These are phyloP conservation scores for Dryoscopus gambensis DNA, from an alignment of 2,113 vertebrate species.

Conservation along the genomic window DNA sequence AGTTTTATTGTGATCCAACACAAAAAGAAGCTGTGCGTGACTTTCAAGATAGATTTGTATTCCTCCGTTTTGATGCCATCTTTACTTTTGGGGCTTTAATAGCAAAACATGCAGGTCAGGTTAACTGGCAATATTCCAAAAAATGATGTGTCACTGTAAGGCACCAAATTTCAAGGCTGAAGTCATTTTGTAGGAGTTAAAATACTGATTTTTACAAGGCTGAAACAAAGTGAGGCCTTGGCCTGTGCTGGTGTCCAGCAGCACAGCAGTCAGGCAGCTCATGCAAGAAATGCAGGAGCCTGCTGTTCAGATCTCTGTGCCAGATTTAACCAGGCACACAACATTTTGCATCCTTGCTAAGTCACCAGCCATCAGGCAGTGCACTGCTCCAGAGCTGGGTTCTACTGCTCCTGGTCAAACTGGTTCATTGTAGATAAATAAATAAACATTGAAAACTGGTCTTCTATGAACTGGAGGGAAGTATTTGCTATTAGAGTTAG, in stretches of 20 bases:
- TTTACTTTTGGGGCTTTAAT: not conserved
- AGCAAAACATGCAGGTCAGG: not conserved
- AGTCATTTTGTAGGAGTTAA: not conserved
- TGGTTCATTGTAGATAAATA: not conserved
- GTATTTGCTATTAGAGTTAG: not conserved
- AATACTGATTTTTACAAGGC: not conserved
- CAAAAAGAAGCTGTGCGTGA: not conserved
- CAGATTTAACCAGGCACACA: not conserved
- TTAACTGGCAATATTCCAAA: not conserved
- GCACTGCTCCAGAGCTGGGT: not conserved
- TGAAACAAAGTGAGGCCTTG: not conserved
- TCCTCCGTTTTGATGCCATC: not conserved
- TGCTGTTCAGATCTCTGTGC: not conserved
- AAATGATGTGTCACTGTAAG: not conserved
- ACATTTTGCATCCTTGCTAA: not conserved
- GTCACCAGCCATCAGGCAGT: not conserved
- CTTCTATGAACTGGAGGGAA: not conserved
- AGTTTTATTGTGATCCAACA: conserved; percentile 35
- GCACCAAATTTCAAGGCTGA: not conserved
- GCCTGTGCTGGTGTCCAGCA: not conserved
- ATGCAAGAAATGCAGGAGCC: not conserved
- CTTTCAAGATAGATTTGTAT: not conserved
- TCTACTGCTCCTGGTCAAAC: not conserved
- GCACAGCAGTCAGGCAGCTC: not conserved
- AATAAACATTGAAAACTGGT: not conserved